These are phyloP conservation scores for Callosobruchus maculatus DNA, from an alignment of 2,888 invertebrate species.

Conservation along the genomic window DNA sequence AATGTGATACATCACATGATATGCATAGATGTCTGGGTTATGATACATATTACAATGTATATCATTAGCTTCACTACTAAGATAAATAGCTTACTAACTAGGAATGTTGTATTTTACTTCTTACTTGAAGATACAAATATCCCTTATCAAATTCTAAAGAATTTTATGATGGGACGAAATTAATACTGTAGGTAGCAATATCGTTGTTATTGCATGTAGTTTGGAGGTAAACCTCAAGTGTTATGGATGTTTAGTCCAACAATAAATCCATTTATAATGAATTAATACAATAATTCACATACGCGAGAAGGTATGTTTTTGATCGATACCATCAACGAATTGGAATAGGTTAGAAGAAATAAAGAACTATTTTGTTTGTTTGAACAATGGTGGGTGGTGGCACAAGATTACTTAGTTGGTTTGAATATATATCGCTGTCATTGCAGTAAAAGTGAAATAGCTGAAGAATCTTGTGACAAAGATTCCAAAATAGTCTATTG, in stretches of 20 bases:
- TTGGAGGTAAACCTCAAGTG: neutral
- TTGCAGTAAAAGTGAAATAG: no score
- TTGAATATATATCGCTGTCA: no score
- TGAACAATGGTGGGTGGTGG: no score
- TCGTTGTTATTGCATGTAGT: neutral
- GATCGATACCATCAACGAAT: no score
- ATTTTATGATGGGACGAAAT: neutral
- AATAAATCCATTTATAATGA: neutral
- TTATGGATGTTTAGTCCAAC: neutral
- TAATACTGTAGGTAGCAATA: neutral
- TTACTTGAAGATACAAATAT: neutral
- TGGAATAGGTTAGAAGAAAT: no score
- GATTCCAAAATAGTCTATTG: no score
- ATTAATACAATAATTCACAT: neutral
- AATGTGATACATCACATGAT: neutral
- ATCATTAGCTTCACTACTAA: neutral
- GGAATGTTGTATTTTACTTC: neutral
- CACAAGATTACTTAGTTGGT: no score
- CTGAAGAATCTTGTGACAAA: no score
- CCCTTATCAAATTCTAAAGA: neutral
- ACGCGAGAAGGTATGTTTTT: neutral
- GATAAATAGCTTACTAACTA: neutral
- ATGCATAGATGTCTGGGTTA: neutral
- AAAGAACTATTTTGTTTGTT: no score
- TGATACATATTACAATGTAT: neutral